phyloP scores from a whole-genome alignment of 2,113 vertebrate genomes.

The Mastomys coucha region DNA sequence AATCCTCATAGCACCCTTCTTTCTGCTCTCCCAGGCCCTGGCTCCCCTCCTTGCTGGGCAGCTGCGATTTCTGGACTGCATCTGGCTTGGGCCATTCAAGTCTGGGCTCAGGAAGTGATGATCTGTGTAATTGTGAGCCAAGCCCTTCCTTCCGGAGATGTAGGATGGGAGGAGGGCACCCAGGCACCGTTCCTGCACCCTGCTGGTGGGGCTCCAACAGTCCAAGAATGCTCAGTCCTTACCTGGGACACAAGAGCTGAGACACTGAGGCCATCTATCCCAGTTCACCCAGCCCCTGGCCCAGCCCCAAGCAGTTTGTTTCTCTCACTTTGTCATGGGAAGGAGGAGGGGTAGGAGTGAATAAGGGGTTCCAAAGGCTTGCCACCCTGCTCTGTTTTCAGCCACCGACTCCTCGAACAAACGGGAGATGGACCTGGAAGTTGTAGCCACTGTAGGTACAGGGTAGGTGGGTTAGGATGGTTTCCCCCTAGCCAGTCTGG shows the following conservation, averaged over 20 bases:
- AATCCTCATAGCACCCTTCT: background rate
- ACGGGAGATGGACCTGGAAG: background rate
- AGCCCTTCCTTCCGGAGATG: background rate
- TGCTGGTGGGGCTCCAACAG: background rate
- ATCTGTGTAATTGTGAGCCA: background rate
- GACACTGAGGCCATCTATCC: rapidly evolving
- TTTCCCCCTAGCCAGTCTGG: background rate
- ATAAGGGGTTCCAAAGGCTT: background rate
- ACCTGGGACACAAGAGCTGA: background rate
- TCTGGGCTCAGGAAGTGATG: background rate
- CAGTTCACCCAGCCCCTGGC: background rate
- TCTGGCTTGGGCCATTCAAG: background rate
- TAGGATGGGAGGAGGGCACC: background rate
- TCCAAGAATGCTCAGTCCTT: background rate
- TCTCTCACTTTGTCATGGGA: background rate
- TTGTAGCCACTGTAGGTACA: rapidly evolving
- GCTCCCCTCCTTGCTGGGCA: background rate
- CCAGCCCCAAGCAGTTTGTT: rapidly evolving
- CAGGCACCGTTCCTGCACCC: background rate
- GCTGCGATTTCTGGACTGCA: background rate
- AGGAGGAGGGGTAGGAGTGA: no score
- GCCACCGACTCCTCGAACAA: background rate
- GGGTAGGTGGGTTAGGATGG: background rate
- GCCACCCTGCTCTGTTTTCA: background rate
- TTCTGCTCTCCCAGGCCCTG: background rate